Evolutionary conservation across 2,113 vertebrate genomes (phyloP).

Genomic region (Eudyptes chrysolophus): DNA sequence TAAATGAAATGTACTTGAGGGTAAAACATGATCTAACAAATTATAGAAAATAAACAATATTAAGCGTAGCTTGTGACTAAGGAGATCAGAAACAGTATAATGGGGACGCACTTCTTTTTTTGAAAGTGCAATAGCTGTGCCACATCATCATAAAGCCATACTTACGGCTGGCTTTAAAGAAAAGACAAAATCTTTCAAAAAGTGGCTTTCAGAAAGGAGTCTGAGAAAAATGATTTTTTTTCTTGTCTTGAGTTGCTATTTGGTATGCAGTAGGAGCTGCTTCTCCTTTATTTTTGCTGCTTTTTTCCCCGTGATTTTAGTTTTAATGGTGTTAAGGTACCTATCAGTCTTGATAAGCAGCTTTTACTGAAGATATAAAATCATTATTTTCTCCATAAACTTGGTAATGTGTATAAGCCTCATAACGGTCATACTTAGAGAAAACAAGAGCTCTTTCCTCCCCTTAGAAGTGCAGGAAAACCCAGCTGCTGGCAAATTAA

Average conservation of each 20-base stretch:
- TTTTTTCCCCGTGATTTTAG: neutral
- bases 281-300: neutral
- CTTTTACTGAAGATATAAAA: neutral
- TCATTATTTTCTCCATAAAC: neutral
- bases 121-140: neutral
- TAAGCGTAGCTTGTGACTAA: neutral
- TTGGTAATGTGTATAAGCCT: neutral
- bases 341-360: neutral
- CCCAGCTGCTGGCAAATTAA: neutral
- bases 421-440: neutral
- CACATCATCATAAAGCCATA: neutral
- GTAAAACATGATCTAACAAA: slow-evolving; percentile 14
- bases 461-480: neutral
- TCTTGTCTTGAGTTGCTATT: neutral
- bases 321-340: neutral
- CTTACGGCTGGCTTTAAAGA: neutral
- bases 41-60: slow-evolving; percentile 16
- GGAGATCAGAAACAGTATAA: slow-evolving; percentile 2
- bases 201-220: neutral
- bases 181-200: neutral
- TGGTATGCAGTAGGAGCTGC: neutral
- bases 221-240: neutral
- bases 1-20: neutral
- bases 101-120: neutral
- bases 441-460: neutral